Evolutionary conservation across 2,113 vertebrate genomes (phyloP).

Genomic region (Corvus cornix): DNA sequence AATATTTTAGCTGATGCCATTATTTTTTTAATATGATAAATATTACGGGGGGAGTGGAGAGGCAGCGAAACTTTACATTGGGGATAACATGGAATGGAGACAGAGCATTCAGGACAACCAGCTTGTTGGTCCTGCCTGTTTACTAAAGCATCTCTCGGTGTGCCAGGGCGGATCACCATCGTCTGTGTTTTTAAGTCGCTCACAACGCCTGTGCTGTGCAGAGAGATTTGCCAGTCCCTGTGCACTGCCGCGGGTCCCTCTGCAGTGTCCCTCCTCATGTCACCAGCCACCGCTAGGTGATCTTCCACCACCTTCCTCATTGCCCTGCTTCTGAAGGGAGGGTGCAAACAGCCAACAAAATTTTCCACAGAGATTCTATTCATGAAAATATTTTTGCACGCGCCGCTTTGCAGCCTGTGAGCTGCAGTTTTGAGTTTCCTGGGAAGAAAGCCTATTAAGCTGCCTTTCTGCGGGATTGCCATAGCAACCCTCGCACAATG

Average conservation of each 20-base stretch:
- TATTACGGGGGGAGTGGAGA: background rate
- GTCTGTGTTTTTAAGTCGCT: background rate
- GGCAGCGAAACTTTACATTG: background rate
- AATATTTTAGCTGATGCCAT: constrained; percentile 1
- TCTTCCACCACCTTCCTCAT: background rate
- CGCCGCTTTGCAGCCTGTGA: constrained; percentile 19
- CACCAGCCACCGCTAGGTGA: background rate
- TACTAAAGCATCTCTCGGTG: background rate
- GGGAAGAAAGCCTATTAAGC: constrained; percentile 75
- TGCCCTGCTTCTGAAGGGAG: background rate
- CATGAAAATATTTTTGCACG: constrained; percentile 28
- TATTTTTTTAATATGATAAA: background rate
- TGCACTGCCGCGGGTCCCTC: background rate
- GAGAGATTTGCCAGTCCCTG: background rate
- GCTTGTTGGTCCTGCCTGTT: background rate
- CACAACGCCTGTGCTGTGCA: background rate
- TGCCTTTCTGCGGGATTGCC: constrained; percentile 64
- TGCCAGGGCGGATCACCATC: fast-evolving
- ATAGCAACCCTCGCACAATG: constrained; percentile 72
- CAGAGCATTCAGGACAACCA: background rate
- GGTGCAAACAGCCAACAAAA: background rate
- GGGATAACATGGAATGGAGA: background rate
- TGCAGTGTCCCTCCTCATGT: background rate
- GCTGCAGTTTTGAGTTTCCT: constrained; percentile 61
- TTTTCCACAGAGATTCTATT: constrained; percentile 53